phyloP scores from a whole-genome alignment of 2,797 vertebrate genomes.

The Antrozous pallidus region DNA sequence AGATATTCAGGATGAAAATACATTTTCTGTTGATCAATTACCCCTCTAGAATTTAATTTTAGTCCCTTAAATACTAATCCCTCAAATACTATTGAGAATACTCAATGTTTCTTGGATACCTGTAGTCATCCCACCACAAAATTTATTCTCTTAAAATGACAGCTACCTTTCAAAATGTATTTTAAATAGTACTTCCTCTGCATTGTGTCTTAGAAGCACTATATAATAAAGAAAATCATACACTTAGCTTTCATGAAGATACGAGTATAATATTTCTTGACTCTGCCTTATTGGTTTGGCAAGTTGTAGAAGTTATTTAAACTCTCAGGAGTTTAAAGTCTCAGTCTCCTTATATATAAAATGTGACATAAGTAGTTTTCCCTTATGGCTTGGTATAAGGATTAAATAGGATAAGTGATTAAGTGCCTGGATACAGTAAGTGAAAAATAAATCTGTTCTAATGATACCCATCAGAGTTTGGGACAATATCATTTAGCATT shows the following conservation, averaged over 20 bases:
- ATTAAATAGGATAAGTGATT: constrained; percentile 10
- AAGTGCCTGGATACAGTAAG: neutral
- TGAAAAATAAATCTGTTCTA: constrained; percentile 40
- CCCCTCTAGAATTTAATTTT: constrained; percentile 16
- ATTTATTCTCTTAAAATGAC: constrained; percentile 12
- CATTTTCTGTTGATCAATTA: neutral
- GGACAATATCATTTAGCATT: neutral
- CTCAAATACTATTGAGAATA: neutral
- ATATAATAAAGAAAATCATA: neutral
- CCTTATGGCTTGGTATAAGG: neutral
- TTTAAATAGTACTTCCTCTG: neutral
- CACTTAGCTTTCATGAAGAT: neutral
- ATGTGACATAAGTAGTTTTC: neutral
- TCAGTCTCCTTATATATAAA: neutral
- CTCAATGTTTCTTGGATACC: neutral
- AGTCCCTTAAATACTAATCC: neutral
- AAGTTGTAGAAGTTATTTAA: constrained; percentile 38
- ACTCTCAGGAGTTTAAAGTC: neutral
- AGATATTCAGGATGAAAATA: neutral
- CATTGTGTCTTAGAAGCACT: neutral
- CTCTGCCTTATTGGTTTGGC: neutral
- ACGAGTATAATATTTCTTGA: neutral
- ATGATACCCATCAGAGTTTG: neutral
- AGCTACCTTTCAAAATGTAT: neutral
- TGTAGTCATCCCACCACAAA: neutral